Evolutionary conservation across 2,113 vertebrate species (phyloP).

Genomic region (Hyperoodon ampullatus): DNA sequence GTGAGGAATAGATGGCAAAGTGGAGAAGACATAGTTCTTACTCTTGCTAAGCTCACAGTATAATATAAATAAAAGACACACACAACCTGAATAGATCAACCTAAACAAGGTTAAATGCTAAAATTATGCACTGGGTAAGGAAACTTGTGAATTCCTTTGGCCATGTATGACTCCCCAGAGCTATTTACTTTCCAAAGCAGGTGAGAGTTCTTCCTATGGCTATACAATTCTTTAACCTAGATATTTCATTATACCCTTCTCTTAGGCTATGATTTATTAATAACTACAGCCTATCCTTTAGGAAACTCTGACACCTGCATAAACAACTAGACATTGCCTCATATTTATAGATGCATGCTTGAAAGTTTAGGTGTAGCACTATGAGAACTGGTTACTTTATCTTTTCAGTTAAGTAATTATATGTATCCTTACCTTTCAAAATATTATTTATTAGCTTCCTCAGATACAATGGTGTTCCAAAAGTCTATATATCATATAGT

Average conservation of each 20-base stretch:
- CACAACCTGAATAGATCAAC: slow-evolving; percentile 63
- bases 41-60: not conserved
- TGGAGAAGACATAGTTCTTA: not conserved
- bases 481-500: slow-evolving; percentile 73
- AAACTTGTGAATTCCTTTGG: slow-evolving; percentile 26
- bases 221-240: slow-evolving; percentile 62
- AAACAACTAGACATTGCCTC: slow-evolving; percentile 73
- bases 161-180: not conserved
- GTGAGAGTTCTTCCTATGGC: slow-evolving; percentile 40
- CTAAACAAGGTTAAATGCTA: slow-evolving; percentile 67
- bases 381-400: slow-evolving; percentile 73
- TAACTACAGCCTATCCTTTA: slow-evolving; percentile 73
- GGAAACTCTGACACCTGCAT: slow-evolving; percentile 67
- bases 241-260: slow-evolving; percentile 65
- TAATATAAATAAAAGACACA: slow-evolving; percentile 59
- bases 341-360: slow-evolving; percentile 75
- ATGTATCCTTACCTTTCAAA: slow-evolving; percentile 66
- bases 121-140: slow-evolving; percentile 55
- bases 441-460: slow-evolving; percentile 71
- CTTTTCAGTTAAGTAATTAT: slow-evolving; percentile 77
- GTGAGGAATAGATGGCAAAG: not conserved
- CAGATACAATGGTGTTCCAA: slow-evolving; percentile 47
- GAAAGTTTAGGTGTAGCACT: slow-evolving; percentile 58
- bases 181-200: slow-evolving; percentile 59
- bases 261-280: slow-evolving; percentile 71